Evolutionary conservation across 2,888 invertebrate species (phyloP).

Genomic region (Amiota minor): DNA sequence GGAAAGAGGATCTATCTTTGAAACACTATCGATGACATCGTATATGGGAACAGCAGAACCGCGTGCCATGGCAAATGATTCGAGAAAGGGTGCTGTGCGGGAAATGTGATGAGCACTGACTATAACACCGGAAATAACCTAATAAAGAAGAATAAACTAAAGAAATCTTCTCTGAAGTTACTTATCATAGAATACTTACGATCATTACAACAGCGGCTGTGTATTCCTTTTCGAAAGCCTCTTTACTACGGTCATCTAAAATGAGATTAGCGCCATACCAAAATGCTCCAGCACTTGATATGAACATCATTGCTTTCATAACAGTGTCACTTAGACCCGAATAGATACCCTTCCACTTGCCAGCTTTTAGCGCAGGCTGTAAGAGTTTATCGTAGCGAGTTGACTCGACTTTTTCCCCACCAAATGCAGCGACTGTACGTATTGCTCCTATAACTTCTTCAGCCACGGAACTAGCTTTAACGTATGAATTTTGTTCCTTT

Average conservation of each 20-base stretch:
- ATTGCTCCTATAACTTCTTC: conserved; percentile 84
- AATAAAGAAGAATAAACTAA: conserved; percentile 1
- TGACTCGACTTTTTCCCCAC: conserved; percentile 83
- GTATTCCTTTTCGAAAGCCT: conserved; percentile 76
- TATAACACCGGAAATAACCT: conserved; percentile 80
- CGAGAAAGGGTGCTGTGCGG: conserved; percentile 81
- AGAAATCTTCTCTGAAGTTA: neutral
- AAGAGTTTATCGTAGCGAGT: conserved; percentile 74
- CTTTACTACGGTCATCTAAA: conserved; percentile 76
- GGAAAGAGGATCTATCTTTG: conserved; percentile 82
- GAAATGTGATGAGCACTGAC: conserved; percentile 85
- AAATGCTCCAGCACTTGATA: conserved; percentile 82
- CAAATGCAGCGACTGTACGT: conserved; percentile 84
- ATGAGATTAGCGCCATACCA: conserved; percentile 86
- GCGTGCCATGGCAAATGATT: conserved; percentile 80
- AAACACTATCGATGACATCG: conserved; percentile 82
- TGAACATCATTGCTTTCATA: conserved; percentile 83
- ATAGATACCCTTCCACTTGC: conserved; percentile 78
- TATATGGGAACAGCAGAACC: conserved; percentile 84
- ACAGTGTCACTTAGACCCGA: conserved; percentile 81
- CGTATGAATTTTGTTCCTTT: conserved; percentile 81
- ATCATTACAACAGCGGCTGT: conserved; percentile 82
- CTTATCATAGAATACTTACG: conserved; percentile 73
- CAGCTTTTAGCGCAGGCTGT: conserved; percentile 77
- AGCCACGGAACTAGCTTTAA: conserved; percentile 82